phyloP scores from a whole-genome alignment of 2,113 vertebrate species.

The Psephotus haematonotus region DNA sequence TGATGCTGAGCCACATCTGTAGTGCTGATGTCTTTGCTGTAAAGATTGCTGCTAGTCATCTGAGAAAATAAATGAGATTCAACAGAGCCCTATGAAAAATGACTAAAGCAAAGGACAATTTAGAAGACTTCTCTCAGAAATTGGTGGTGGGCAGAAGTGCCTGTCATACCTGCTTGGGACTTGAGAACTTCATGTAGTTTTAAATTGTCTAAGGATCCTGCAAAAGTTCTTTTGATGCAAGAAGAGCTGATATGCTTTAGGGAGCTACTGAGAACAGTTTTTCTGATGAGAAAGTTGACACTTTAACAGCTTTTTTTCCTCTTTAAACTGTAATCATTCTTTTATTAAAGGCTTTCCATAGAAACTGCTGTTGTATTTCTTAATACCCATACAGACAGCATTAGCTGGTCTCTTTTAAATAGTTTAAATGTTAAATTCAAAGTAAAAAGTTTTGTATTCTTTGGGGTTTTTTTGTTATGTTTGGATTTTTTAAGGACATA shows the following conservation, averaged over 20 bases:
- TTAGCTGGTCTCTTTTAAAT: background rate
- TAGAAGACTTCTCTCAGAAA: background rate
- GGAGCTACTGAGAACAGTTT: background rate
- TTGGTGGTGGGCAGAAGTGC: fast-evolving
- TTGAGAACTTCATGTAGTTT: background rate
- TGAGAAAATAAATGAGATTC: background rate
- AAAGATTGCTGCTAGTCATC: background rate
- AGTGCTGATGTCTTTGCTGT: background rate
- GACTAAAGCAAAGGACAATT: background rate
- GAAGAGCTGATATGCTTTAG: background rate
- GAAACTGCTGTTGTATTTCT: background rate
- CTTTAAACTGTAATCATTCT: background rate
- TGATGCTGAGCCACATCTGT: background rate
- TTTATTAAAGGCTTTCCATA: constrained; percentile 24
- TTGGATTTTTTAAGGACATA: background rate
- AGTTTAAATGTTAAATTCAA: background rate
- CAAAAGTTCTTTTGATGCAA: background rate
- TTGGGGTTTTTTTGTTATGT: fast-evolving
- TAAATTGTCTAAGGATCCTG: background rate
- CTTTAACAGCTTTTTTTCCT: background rate
- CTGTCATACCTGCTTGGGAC: background rate
- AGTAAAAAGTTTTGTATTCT: background rate
- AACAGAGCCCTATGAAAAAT: background rate
- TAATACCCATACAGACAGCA: background rate
- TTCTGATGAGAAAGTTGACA: constrained; percentile 8